These are phyloP conservation scores for Melinaea marsaeus DNA, from an alignment of 2,888 invertebrate species.

Conservation along the genomic window DNA sequence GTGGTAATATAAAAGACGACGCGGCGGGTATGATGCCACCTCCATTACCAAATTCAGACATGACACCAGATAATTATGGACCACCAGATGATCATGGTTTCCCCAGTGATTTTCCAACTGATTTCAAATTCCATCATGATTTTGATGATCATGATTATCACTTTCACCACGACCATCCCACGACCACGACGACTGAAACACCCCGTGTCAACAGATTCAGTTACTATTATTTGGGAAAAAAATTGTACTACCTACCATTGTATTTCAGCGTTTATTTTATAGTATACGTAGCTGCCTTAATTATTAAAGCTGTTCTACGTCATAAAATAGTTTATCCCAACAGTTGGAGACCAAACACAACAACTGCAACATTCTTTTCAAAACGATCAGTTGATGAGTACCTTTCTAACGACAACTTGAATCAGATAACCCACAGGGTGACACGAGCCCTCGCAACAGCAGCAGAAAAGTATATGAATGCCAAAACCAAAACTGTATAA, in stretches of 20 bases:
- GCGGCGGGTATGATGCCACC: constrained; percentile 61
- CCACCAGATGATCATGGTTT: constrained; percentile 61
- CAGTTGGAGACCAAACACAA: constrained; percentile 67
- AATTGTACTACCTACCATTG: constrained; percentile 85
- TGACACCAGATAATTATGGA: constrained; percentile 46
- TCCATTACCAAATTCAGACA: constrained; percentile 41
- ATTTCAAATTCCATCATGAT: constrained; percentile 62
- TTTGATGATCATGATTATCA: constrained; percentile 59
- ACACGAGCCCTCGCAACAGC: constrained; percentile 64
- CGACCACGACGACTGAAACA: constrained; percentile 70
- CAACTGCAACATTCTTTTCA: constrained; percentile 62
- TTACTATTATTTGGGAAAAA: constrained; percentile 86
- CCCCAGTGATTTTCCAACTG: constrained; percentile 67
- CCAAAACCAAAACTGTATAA: constrained; percentile 28
- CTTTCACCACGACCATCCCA: constrained; percentile 55
- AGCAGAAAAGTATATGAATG: constrained; percentile 61
- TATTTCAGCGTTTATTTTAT: constrained; percentile 86
- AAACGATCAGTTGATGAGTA: constrained; percentile 67
- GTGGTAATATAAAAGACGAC: constrained; percentile 42
- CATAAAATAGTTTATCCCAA: constrained; percentile 83
- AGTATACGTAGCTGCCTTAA: constrained; percentile 83
- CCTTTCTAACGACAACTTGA: constrained; percentile 68
- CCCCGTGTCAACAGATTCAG: constrained; percentile 81
- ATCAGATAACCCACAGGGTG: constrained; percentile 69
- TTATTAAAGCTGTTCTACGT: constrained; percentile 83